Base-by-base conservation (phyloP, 2,888 invertebrate species). In the Chironomus tentans region DNA sequence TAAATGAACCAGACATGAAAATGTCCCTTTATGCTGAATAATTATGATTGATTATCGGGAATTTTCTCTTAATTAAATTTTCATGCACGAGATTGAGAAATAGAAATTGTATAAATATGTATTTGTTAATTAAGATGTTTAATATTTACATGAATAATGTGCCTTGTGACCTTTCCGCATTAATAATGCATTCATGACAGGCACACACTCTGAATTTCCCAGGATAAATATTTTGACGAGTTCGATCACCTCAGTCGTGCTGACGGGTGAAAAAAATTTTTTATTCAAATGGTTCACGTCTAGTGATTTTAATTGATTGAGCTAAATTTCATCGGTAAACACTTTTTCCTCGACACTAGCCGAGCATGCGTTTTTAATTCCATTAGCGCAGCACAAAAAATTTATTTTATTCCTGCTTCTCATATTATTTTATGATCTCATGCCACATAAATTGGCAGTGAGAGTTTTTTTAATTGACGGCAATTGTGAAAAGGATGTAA, bases 311-410 rank as follows among this genome's bases (percentile, higher is more conserved):
- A 65, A 65, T 65, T 65, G 65, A 65, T 65, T 65, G 22, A 65
- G 21, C 24, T 65, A 24, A 65, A 21, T 65, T 56, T 56, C 56
- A 18, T 24, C 21, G 13, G 24, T 13, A 22, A 24, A 21, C 65
- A 65, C 5, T 24, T 56, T 56, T 18, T 56, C 56, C 38, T 38
- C 10, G 2, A 38, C 38, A 38, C 10, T 38, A 38, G 7, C 24
- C 22, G 65, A 24, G 65, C 65, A 65, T 65, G 65, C 65, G 65
- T 65, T 65, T 65, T 65, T 65, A 65, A 65, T 65, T 65, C 24
- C 65, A 24, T 65, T 65, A 65, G 21, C 24, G 21, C 18, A 65
- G 18, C 65, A 13, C 12, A 24, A 65, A 65, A 65, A 65, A 7
- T 65, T 65, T 22, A 4, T 50, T 50, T 7, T 50, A 13, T 50